Evolutionary conservation across 30 jellyfish, hydroid and myxozoan species (phyloP).

Genomic region (Mastigias papua): DNA sequence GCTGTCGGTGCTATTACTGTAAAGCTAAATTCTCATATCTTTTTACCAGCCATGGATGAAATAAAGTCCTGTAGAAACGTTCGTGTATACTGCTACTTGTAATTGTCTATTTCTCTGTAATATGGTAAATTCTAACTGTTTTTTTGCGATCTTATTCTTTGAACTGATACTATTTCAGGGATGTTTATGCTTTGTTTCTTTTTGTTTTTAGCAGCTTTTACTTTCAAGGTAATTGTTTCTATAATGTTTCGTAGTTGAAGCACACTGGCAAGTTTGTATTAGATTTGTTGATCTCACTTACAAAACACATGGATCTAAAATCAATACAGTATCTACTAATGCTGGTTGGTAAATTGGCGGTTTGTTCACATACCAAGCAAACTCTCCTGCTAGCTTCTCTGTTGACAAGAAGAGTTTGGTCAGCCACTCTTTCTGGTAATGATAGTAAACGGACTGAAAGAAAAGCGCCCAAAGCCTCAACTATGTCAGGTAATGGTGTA

Average conservation of each 20-base stretch:
- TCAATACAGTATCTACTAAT: conserved; percentile 81
- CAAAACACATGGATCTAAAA: conserved; percentile 90
- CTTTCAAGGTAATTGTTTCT: not conserved
- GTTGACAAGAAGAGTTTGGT: conserved; percentile 90
- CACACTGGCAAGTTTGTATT: conserved; percentile 94
- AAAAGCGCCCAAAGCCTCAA: conserved; percentile 20
- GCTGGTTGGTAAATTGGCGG: conserved; percentile 83
- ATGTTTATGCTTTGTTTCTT: too few relatives aligned
- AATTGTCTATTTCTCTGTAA: too few relatives aligned
- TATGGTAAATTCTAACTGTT: too few relatives aligned
- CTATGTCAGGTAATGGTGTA: conserved; percentile 51
- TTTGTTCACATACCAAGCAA: conserved; percentile 90
- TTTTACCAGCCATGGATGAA: too few relatives aligned
- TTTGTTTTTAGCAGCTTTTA: not conserved
- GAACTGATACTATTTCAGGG: too few relatives aligned
- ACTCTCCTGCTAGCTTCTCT: conserved; percentile 89
- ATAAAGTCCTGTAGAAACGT: too few relatives aligned
- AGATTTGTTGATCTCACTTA: conserved; percentile 88
- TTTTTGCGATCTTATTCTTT: too few relatives aligned
- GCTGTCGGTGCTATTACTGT: too few relatives aligned
- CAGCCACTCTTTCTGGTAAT: conserved; percentile 80
- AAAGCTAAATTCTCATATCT: too few relatives aligned
- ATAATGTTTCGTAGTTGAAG: conserved; percentile 66
- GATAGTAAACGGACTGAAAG: conserved; percentile 50
- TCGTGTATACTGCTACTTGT: too few relatives aligned